Percentiles rank a stretch among this genome's conserved stretches.
These are phyloP conservation scores for Scytalopus superciliaris DNA, from an alignment of 2,113 vertebrate species.

Conservation along the genomic window DNA sequence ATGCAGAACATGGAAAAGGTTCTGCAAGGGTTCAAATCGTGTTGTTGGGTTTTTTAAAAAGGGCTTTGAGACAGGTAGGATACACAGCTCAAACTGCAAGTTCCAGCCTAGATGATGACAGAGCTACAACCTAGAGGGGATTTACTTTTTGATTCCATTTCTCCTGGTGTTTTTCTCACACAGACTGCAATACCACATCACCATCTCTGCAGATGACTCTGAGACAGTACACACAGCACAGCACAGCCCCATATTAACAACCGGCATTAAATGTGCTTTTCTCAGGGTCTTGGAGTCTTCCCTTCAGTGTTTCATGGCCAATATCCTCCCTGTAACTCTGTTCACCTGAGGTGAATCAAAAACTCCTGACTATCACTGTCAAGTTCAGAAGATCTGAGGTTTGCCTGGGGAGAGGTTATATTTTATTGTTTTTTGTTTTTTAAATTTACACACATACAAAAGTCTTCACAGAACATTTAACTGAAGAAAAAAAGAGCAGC, in stretches of 20 bases:
- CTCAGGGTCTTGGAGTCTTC: not conserved
- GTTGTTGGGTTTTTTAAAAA: not conserved
- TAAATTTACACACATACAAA: not conserved
- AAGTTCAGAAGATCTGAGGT: not conserved
- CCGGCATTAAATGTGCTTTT: not conserved
- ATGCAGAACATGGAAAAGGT: not conserved
- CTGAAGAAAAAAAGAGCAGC: not conserved
- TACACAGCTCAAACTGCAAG: not conserved
- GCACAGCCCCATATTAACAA: not conserved
- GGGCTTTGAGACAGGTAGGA: not conserved
- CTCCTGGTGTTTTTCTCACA: not conserved
- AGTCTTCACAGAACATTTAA: not conserved
- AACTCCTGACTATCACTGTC: not conserved
- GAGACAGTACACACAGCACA: too few species aligned
- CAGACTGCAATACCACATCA: rapidly evolving
- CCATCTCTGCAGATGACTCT: not conserved
- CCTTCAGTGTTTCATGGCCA: not conserved
- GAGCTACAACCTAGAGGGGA: not conserved
- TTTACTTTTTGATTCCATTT: not conserved
- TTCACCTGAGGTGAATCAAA: not conserved
- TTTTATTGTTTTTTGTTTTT: too few species aligned
- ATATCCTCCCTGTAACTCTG: not conserved
- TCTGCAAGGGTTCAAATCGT: not conserved
- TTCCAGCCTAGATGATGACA: not conserved
- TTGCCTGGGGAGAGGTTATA: not conserved